Base-by-base conservation (phyloP, 2,888 invertebrate species). In the Acleris emargana region DNA sequence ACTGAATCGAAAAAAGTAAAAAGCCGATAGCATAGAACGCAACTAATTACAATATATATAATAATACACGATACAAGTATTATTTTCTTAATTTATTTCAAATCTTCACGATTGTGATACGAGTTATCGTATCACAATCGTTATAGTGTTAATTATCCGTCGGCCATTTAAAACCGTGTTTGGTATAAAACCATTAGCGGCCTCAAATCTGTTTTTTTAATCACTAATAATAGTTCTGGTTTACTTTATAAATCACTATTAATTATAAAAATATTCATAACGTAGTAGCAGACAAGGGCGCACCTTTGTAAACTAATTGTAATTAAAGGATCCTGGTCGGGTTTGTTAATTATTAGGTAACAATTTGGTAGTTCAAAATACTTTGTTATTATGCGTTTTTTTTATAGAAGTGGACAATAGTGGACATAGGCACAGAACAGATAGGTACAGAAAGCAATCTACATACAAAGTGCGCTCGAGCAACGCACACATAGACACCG, bases 261-360 rank as follows among this genome's bases (percentile, higher is more conserved):
- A 43, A 57, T 57, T 45, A 57, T 25, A 45, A 45, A 25, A 45
- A 45, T 45, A 57, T 57, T 17, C 57, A 57, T 25, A 18, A 2
- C 49, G 38, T 38, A 18, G 32, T 16, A 22, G 16, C 18, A 7
- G 16, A 57, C 57, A 0, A 20, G 20, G 49, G 49, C 57, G 22
- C 57, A 54, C 42, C 54, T 22, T 18, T 22, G 16, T 54, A 20
- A 22, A 42, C 20, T 54, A 22, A 9, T 20, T 16, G 42, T 54
- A 54, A 54, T 54, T 42, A 54, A 42, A 22, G 54, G 54, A 42
- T 16, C 38, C 38, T 2, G n/a, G 5, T 38, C 13, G 20, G 28
- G 42, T 20, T n/a, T 17, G 45, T 17, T 45, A 45, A 45, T 13
- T 2, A 16, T 16, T n/a, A 13, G 54, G 18, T 42, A 54, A 42